Evolutionary conservation across 2,113 vertebrate species (phyloP), one percentile per base, ranked within the genome.

Genomic region (Amblyornis subalaris): DNA sequence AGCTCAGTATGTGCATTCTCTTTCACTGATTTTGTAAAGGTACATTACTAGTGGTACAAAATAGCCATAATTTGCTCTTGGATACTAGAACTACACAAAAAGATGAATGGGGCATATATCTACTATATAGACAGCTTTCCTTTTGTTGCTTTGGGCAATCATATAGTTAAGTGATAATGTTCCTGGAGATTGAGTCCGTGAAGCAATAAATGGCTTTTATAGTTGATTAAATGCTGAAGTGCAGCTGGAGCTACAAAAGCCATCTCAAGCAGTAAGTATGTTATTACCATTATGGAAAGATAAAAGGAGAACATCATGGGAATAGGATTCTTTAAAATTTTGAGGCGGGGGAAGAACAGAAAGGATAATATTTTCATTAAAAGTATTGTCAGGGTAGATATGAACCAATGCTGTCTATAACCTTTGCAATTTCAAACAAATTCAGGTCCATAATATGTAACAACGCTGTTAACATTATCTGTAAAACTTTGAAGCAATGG

Each of bases 231-330:
- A 83, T 90, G 72, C 79, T 11, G 45, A 90, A 95, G 85, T 94
- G 90, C 93, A 95, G 91, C 93, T 97, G 94, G 90, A 96, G 90
- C 90, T 90, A 84, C 82, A 92, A 86, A 97, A 97, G 48, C 64
- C 88, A 78, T 95, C 93, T 95, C 65, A 45, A 74, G 82, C 79
- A 94, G n/a, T 69, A 71, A 93, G 88, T 84, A 60, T 58, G 64
- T 88, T 95, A 86, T 93, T 95, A 88, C 47, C 36, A 64, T 85
- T 90, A 86, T 61, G 65, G 69, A 74, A 88, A 70, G 53, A 77
- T 91, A 83, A 93, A 94, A 92, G 29, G 22, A 95, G 33, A 89
- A 71, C 25, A 57, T 94, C 72, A 73, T 53, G 45, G 85, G 33
- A 91, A 88, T 67, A 83, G 40, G 33, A 66, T 84, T 85, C 44